Conservation (phyloP, 2,888 invertebrate genomes). For the Polyommatus iphigenia region DNA sequence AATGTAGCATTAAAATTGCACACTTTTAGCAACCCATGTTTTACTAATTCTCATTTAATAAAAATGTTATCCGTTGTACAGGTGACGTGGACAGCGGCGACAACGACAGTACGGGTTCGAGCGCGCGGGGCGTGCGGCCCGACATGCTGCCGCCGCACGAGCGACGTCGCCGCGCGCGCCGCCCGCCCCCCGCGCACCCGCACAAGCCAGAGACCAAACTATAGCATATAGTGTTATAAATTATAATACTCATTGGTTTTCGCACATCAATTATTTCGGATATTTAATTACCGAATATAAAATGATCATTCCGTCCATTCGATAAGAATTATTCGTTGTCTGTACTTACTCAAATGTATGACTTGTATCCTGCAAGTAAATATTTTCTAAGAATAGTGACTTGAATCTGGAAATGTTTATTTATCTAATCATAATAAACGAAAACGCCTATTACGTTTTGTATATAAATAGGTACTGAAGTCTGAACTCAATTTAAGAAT, state of each 20-base stretch:
- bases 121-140: slow-evolving; percentile 39
- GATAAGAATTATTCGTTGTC: background rate
- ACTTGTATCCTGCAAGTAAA: background rate
- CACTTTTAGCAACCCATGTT: too few relatives aligned
- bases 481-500: background rate
- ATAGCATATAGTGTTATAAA: slow-evolving; percentile 40
- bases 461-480: background rate
- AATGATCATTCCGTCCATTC: background rate
- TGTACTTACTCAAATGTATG: background rate
- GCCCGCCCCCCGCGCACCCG: slow-evolving; percentile 41
- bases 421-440: too few relatives aligned
- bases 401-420: background rate
- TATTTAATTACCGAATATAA: background rate
- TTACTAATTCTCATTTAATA: too few relatives aligned
- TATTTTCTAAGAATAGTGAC: background rate
- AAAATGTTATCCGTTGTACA: slow-evolving; percentile 45
- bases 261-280: too few relatives aligned
- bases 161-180: slow-evolving; percentile 38
- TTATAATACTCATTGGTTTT: background rate
- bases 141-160: slow-evolving; percentile 41
- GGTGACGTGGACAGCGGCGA: slow-evolving; percentile 92
- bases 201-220: slow-evolving; percentile 82
- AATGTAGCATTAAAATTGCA: too few relatives aligned
- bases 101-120: slow-evolving; percentile 70
- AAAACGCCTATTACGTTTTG: background rate